A percentile compares a stretch with the other conserved stretches of the same genome.
phyloP scores from a whole-genome alignment of 2,888 invertebrate species.

The Anoncus sp. region DNA sequence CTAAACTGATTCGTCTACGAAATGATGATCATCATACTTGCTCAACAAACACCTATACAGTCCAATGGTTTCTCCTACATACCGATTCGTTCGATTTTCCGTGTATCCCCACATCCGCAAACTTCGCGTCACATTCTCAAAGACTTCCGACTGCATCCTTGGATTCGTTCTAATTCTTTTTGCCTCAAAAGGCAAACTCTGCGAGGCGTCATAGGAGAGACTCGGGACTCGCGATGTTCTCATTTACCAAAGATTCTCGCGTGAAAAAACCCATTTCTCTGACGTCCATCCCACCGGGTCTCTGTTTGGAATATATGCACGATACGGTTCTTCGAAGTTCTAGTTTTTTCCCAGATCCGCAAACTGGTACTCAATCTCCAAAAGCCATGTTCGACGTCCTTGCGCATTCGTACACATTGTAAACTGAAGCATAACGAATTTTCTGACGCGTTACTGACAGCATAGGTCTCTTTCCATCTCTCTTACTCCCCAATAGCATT shows the following conservation, averaged over 20 bases:
- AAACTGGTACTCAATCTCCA: conserved; percentile 71
- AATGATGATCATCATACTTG: too few relatives aligned
- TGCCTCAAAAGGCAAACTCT: not conserved
- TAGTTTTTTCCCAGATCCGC: conserved; percentile 74
- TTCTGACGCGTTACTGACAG: conserved; percentile 62
- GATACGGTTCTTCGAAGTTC: conserved; percentile 33
- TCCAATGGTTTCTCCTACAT: not conserved
- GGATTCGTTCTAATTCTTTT: conserved; percentile 32
- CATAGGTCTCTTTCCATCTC: conserved; percentile 24
- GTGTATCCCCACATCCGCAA: conserved; percentile 62
- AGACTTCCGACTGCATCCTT: conserved; percentile 57
- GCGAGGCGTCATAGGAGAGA: conserved; percentile 3
- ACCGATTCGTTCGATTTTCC: conserved; percentile 23
- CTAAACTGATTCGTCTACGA: too few relatives aligned
- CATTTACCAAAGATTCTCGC: conserved; percentile 30
- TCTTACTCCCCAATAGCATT: conserved; percentile 1
- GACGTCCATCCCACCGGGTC: conserved; percentile 31
- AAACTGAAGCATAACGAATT: conserved; percentile 79
- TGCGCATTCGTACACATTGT: conserved; percentile 69
- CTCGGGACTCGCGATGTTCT: conserved; percentile 30
- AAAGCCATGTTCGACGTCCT: conserved; percentile 71
- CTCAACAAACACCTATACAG: too few relatives aligned
- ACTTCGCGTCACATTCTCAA: conserved; percentile 54
- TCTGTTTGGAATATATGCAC: conserved; percentile 8
- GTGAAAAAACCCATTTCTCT: conserved; percentile 62